Base-by-base conservation (phyloP, 2,113 vertebrate species). In the Toxotes chatareus region DNA sequence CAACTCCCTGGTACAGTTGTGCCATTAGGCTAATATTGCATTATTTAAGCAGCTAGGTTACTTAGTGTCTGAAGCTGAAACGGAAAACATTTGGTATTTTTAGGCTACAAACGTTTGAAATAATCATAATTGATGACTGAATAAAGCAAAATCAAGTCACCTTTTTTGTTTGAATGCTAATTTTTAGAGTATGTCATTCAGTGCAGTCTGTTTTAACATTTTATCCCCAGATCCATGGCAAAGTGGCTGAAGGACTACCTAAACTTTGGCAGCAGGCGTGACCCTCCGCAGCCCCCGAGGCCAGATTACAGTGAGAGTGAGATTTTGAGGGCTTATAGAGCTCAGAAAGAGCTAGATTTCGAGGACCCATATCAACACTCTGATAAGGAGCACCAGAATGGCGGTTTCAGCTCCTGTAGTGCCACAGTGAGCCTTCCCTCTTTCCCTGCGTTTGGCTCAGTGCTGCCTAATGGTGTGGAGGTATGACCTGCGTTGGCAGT, bases 241-340 rank as follows among this genome's bases (percentile, higher is more conserved):
- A 97, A 96, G 95, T 98, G 97, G 97, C 89, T 98, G 47, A 96
- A 96, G 86, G 96, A 97, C 89, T 97, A 98, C 87, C 92, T 98
- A 79, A 96, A 95, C 89, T 96, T 98, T 40, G 97, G 97, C 83
- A 96, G 94, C 67, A 95, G 95, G 91, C 95, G 95, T 83, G 95
- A 96, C 73, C 95, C 97, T 90, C 90, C 97, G 80, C 72, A 96
- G 95, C 94, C 97, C 92, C 88, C 97, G 74, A 96, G 96, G 77
- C 97, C 97, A 0, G 97, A 98, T 90, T 98, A 98, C 92, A 96
- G 93, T 0, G 97, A 98, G 68, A 97, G 96, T 42, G 97, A 97
- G 76, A 96, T 97, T 78, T 86, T 97, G n/a, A 91, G 95, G 82
- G 97, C 96, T 13, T 98, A 98, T 86, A 92, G 96, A 2, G 95